Evolutionary conservation across 1,140 invertebrate genomes (phyloP).

Genomic region (Ceratosolen solmsi): DNA sequence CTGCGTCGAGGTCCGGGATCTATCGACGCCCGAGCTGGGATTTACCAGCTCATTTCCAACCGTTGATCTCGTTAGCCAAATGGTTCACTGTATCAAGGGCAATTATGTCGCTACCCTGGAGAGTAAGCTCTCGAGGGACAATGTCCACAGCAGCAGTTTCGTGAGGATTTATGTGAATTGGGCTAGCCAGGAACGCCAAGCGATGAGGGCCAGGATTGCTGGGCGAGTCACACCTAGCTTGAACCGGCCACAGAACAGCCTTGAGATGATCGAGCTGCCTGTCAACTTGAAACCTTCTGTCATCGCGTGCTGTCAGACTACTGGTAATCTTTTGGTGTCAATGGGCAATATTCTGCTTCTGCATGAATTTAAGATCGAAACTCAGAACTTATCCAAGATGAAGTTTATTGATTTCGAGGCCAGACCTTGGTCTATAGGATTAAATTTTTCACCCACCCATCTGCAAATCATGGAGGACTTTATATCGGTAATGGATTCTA

Average conservation of each 20-base stretch:
- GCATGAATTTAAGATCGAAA: constrained; percentile 76
- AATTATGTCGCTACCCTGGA: constrained; percentile 79
- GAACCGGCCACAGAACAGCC: constrained; percentile 74
- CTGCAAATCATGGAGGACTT: constrained; percentile 77
- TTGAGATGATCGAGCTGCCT: constrained; percentile 82
- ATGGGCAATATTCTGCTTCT: constrained; percentile 74
- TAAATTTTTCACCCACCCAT: constrained; percentile 73
- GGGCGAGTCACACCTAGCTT: constrained; percentile 79
- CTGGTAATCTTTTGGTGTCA: constrained; percentile 78
- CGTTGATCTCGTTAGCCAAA: constrained; percentile 77
- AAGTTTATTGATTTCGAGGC: constrained; percentile 81
- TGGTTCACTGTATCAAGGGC: constrained; percentile 77
- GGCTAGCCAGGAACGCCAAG: constrained; percentile 73
- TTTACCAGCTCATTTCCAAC: constrained; percentile 77
- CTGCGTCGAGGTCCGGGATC: constrained; percentile 77
- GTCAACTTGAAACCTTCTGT: constrained; percentile 74
- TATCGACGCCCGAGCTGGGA: constrained; percentile 70
- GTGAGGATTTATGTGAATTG: constrained; percentile 80
- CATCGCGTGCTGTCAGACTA: constrained; percentile 78
- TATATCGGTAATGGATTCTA: constrained; percentile 73
- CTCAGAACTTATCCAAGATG: constrained; percentile 78
- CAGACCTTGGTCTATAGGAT: constrained; percentile 72
- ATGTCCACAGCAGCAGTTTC: constrained; percentile 74
- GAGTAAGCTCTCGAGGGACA: constrained; percentile 75
- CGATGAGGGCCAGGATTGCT: constrained; percentile 81